phyloP scores from a whole-genome alignment of 2,797 vertebrate species.

The Myotis planiceps region DNA sequence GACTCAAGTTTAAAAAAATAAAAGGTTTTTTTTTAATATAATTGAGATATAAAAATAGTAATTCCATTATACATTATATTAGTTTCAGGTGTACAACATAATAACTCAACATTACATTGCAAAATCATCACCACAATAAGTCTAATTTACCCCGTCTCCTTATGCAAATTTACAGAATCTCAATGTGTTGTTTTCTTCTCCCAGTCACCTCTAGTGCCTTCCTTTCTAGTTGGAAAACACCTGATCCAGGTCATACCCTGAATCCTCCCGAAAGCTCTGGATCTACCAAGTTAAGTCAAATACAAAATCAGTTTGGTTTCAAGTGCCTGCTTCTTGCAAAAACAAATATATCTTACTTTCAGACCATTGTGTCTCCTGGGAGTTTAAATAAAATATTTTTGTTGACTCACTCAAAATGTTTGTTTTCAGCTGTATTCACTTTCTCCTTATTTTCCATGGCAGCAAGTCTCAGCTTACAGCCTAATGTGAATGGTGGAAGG shows the following conservation, averaged over 20 bases:
- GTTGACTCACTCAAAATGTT: not conserved
- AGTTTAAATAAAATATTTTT: not conserved
- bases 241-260: not conserved
- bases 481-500: not conserved
- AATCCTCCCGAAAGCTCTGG: not conserved
- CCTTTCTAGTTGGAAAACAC: not conserved
- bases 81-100: not conserved
- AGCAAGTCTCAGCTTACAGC: not conserved
- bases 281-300: not conserved
- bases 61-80: not conserved
- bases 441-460: not conserved
- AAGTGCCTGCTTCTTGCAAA: not conserved
- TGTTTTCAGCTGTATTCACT: not conserved
- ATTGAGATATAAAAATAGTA: not conserved
- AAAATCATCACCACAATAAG: not conserved
- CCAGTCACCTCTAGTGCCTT: not conserved
- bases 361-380: not conserved
- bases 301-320: not conserved
- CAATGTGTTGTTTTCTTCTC: not conserved
- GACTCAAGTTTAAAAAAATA: not conserved
- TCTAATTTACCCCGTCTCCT: not conserved
- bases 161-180: not conserved
- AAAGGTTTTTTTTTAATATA: not conserved
- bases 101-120: not conserved
- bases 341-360: constrained; percentile 14